phyloP scores from a whole-genome alignment of 2,888 invertebrate species.

The Agonopterix alstromeriana region DNA sequence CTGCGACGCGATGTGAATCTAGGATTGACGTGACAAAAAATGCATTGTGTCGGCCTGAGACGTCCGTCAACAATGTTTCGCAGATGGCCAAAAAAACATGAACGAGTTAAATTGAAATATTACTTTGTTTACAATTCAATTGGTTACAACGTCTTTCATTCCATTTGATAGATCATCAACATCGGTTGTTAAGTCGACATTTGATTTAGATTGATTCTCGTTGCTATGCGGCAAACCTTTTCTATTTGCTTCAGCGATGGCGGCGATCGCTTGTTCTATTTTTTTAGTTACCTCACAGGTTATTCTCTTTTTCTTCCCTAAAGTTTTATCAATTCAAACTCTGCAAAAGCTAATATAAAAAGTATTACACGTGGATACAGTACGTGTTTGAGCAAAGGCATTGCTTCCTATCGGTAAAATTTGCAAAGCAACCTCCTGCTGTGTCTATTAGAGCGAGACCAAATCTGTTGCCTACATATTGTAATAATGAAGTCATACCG shows the following conservation, averaged over 20 bases:
- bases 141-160: not conserved
- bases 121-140: constrained; percentile 11
- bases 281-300: no score
- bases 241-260: no score
- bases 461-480: constrained; percentile 24
- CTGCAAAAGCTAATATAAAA: no score
- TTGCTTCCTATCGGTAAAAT: constrained; percentile 8
- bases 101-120: constrained; percentile 20
- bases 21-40: constrained; percentile 33
- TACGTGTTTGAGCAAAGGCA: constrained; percentile 5
- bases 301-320: no score
- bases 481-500: constrained; percentile 36
- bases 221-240: no score
- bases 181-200: no score
- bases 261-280: no score
- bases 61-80: constrained; percentile 16
- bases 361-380: constrained; percentile 3
- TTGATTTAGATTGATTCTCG: no score
- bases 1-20: constrained; percentile 27
- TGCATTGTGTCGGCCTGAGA: constrained; percentile 25
- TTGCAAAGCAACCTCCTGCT: constrained; percentile 30
- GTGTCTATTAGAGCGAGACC: constrained; percentile 25
- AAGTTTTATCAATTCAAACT: no score
- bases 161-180: no score
- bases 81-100: constrained; percentile 14